These are phyloP conservation scores for Drosophila triauraria DNA, from an alignment of 1,140 invertebrate genomes.

Conservation along the genomic window DNA sequence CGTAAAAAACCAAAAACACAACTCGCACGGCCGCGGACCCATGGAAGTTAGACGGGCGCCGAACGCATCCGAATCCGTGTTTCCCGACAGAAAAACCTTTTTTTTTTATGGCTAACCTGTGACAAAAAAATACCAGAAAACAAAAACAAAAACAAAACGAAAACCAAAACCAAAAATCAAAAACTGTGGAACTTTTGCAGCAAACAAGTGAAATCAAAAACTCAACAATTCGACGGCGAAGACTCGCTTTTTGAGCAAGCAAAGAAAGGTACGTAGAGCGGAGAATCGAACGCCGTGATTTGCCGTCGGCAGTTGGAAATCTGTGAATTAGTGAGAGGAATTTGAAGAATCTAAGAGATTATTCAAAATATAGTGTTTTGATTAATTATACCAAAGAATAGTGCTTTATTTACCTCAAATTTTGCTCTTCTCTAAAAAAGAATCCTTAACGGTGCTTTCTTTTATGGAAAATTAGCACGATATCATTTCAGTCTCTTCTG, in stretches of 20 bases:
- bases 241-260: slow-evolving; percentile 8
- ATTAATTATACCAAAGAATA: no score
- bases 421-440: not conserved
- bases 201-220: slow-evolving; percentile 13
- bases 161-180: not conserved
- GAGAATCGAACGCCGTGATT: not conserved
- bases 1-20: slow-evolving; percentile 23
- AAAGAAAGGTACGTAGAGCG: slow-evolving; percentile 24
- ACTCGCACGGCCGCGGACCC: slow-evolving; percentile 10
- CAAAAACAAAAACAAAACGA: not conserved
- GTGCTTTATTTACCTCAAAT: not conserved
- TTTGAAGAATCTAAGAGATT: not conserved
- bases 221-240: not conserved
- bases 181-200: slow-evolving; percentile 3
- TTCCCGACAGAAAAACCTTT: slow-evolving; percentile 12
- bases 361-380: not conserved
- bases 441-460: no score
- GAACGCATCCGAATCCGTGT: not conserved
- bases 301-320: slow-evolving; percentile 24
- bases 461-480: no score
- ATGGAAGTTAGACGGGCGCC: slow-evolving; percentile 12
- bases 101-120: slow-evolving; percentile 10
- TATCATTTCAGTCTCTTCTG: not conserved
- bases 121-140: slow-evolving; percentile 6
- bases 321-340: not conserved